Conservation (phyloP, 2,113 vertebrate genomes). For the Hystrix cristata region DNA sequence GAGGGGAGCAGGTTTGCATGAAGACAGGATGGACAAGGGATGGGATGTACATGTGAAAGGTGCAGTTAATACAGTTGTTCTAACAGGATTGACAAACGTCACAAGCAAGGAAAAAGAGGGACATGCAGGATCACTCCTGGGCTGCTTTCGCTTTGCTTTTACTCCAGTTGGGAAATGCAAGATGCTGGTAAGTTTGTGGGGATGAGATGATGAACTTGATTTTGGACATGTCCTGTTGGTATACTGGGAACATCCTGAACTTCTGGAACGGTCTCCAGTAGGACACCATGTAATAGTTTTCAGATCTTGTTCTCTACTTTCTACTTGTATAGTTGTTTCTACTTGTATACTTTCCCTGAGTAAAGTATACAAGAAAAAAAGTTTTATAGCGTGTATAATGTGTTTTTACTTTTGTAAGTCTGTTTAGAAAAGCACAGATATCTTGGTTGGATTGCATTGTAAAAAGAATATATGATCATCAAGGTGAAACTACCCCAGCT, state of each 20-base stretch:
- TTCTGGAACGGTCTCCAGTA: not conserved
- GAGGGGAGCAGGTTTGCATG: not conserved
- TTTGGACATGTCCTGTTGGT: not conserved
- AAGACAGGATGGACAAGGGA: not conserved
- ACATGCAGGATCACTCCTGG: not conserved
- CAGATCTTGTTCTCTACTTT: conserved; percentile 49
- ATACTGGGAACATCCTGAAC: not conserved
- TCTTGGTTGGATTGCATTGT: conserved; percentile 4
- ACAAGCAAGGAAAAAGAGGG: not conserved
- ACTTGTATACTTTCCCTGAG: conserved; percentile 38
- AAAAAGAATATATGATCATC: not conserved
- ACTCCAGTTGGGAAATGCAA: not conserved
- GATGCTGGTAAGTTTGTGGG: not conserved
- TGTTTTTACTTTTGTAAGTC: conserved; percentile 27
- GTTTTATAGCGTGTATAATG: not conserved
- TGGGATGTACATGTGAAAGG: not conserved
- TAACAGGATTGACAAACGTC: not conserved
- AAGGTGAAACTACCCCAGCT: not conserved
- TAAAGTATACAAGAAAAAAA: conserved; percentile 4
- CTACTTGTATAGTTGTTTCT: too few relatives aligned
- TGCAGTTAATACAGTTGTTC: not conserved
- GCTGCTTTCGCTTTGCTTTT: not conserved
- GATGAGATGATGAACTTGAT: not conserved
- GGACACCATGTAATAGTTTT: conserved; percentile 54
- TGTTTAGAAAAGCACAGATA: not conserved